These are phyloP conservation scores for Leguminivora glycinivorella DNA, from an alignment of 1,140 invertebrate species.

Conservation along the genomic window DNA sequence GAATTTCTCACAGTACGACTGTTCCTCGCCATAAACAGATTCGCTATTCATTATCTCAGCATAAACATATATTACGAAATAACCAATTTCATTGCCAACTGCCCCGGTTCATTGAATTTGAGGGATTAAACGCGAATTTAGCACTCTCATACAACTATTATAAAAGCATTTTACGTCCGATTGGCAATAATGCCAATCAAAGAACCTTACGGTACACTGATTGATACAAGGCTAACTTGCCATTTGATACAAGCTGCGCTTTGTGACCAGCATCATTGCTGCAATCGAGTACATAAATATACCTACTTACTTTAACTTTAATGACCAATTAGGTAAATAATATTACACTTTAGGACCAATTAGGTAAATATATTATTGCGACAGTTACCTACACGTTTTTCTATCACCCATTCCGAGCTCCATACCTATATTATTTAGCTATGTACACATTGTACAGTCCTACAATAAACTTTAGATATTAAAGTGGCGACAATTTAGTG, in stretches of 20 bases:
- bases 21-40: conserved; percentile 52
- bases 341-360: too few species aligned
- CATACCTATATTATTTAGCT: too few species aligned
- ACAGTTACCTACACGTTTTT: too few species aligned
- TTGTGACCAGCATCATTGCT: conserved; percentile 4
- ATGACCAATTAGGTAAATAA: conserved; percentile 2
- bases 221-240: conserved; percentile 23
- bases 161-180: conserved; percentile 10
- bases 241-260: neutral
- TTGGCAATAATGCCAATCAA: neutral
- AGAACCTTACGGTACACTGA: conserved; percentile 4
- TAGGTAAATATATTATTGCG: too few species aligned
- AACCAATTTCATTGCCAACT: conserved; percentile 12
- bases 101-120: conserved; percentile 1
- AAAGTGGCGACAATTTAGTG: too few species aligned
- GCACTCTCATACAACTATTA: conserved; percentile 10
- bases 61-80: conserved; percentile 24
- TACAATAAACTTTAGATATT: too few species aligned
- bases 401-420: too few species aligned
- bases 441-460: too few species aligned
- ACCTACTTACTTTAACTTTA: neutral
- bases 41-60: conserved; percentile 36
- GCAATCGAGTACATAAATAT: conserved; percentile 17
- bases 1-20: conserved; percentile 71
- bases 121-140: conserved; percentile 8